phyloP scores from a whole-genome alignment of 2,888 invertebrate species.

The Cryptus armator region DNA sequence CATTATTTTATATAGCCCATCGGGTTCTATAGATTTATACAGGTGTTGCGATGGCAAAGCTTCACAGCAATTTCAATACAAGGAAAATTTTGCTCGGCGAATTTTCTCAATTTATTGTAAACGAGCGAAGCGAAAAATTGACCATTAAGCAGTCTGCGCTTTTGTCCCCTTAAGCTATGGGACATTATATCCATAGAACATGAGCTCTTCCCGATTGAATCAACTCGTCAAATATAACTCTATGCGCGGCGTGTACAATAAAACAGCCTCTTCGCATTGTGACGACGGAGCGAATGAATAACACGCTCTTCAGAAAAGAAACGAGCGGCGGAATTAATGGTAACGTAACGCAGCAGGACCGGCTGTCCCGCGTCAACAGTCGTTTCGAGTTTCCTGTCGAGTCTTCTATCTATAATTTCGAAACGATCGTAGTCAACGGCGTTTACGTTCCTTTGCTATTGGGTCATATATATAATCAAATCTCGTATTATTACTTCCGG shows the following conservation, averaged over 20 bases:
- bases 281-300: no score
- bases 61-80: slow-evolving; percentile 10
- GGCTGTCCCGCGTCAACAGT: no score
- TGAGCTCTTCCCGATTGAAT: background rate
- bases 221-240: background rate
- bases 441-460: no score
- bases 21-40: background rate
- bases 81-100: background rate
- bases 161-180: background rate
- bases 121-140: background rate
- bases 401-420: no score
- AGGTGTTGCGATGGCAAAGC: background rate
- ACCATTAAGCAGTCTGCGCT: slow-evolving; percentile 15
- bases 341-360: no score
- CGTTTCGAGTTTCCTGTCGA: no score
- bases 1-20: background rate
- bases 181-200: background rate
- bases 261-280: background rate
- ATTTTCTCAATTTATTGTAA: slow-evolving; percentile 36
- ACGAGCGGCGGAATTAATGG: no score
- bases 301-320: no score
- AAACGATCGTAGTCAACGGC: no score
- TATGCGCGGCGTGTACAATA: background rate
- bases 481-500: background rate
- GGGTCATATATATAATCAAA: no score